Conservation (phyloP, 2,113 vertebrate genomes). For the Stictonetta naevosa region DNA sequence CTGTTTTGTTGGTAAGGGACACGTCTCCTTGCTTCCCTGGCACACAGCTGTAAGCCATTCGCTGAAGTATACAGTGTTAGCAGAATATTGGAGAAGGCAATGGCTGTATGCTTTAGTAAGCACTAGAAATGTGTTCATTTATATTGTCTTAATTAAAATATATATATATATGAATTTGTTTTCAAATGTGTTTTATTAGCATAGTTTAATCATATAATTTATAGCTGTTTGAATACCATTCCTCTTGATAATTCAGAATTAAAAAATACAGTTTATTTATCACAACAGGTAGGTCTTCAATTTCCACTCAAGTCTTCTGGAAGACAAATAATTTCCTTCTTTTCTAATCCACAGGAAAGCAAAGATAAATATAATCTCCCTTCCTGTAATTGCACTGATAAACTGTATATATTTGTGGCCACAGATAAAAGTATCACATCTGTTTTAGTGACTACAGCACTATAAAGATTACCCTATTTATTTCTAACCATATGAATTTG, state of each 20-base stretch:
- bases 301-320: background rate
- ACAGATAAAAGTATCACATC: slow-evolving; percentile 36
- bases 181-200: background rate
- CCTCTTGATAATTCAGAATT: background rate
- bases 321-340: slow-evolving; percentile 18
- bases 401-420: slow-evolving; percentile 6
- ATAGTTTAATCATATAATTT: background rate
- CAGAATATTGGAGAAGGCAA: background rate
- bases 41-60: background rate
- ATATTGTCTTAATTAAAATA: background rate
- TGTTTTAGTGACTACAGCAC: slow-evolving; percentile 1
- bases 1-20: background rate
- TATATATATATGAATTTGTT: background rate
- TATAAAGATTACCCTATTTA: slow-evolving; percentile 1
- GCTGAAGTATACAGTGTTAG: background rate
- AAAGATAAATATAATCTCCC: slow-evolving; percentile 38
- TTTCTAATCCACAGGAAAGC: slow-evolving; percentile 21
- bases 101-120: background rate
- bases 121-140: background rate
- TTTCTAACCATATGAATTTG: background rate
- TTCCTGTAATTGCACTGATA: slow-evolving; percentile 57
- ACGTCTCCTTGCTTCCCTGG: background rate
- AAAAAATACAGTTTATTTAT: background rate
- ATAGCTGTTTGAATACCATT: background rate
- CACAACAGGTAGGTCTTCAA: background rate